Evolutionary conservation across 2,797 vertebrate genomes (phyloP).

Genomic region (Microchirus variegatus): DNA sequence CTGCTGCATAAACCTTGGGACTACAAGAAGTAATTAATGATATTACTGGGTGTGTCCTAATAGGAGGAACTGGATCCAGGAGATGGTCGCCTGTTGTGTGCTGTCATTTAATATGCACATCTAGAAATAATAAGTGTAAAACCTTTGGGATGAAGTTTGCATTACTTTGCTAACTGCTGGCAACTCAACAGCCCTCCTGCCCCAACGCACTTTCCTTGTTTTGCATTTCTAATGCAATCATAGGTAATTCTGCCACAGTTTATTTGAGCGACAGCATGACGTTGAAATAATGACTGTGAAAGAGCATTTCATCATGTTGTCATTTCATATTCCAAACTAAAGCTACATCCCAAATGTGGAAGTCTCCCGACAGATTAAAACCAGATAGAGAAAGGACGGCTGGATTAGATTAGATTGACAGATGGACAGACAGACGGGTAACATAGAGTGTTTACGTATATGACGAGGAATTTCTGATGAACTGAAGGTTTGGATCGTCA

Average conservation of each 20-base stretch:
- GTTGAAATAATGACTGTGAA: slow-evolving; percentile 49
- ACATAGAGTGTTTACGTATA: background rate
- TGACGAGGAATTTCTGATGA: too few relatives aligned
- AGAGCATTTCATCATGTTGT: slow-evolving; percentile 58
- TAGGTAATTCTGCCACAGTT: slow-evolving; percentile 68
- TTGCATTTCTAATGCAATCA: slow-evolving; percentile 86
- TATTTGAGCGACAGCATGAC: slow-evolving; percentile 75
- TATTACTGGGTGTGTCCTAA: slow-evolving; percentile 61
- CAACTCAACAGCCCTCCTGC: slow-evolving; percentile 43
- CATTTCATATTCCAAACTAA: slow-evolving; percentile 47
- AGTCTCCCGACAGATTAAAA: background rate
- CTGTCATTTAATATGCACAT: slow-evolving; percentile 51
- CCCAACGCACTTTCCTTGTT: slow-evolving; percentile 63
- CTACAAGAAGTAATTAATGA: slow-evolving; percentile 72
- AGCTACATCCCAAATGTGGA: slow-evolving; percentile 19
- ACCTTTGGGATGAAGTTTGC: slow-evolving; percentile 54
- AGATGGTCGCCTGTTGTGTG: slow-evolving; percentile 45
- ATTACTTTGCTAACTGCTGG: slow-evolving; percentile 43
- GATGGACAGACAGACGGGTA: too few relatives aligned
- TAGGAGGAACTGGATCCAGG: slow-evolving; percentile 38
- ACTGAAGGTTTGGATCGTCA: too few relatives aligned
- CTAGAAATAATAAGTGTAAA: slow-evolving; percentile 60
- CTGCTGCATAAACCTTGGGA: slow-evolving; percentile 50
- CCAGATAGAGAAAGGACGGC: background rate
- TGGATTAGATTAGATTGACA: background rate